Base-by-base conservation (phyloP, 2,113 vertebrate species). In the Pyrgilauda ruficollis region DNA sequence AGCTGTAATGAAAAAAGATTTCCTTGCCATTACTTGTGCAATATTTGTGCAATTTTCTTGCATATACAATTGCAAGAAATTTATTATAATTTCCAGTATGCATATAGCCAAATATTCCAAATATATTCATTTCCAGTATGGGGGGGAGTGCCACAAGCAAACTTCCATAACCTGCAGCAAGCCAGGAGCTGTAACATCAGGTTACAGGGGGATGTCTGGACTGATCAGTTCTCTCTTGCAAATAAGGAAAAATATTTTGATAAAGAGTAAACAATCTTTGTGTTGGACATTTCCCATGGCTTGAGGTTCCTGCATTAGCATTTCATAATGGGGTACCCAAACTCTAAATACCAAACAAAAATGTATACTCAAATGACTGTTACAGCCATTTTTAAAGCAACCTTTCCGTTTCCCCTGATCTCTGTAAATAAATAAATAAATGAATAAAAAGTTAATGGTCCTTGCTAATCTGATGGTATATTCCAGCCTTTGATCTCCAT, bases 401-500 rank as follows among this genome's bases (percentile, higher is more conserved):
- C 2, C 23, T 81, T 88, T 80, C 2, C 33, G 80, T 93, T 87
- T 69, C 24, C 64, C 13, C 27, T 80, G 33, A 43, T 89, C 7
- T 85, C 44, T 76, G 27, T 41, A 73, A 88, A 80, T 43, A 93
- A 91, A 80, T 55, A 82, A 86, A 76, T 28, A 61, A 62, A 49
- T 30, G 1, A 89, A 50, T 68, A 37, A 43, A 69, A 16, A 21
- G 28, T 52, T 68, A 70, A 46, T 47, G 23, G 56, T 72, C 67
- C 53, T 78, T 87, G 47, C 22, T 96, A 96, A 96, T 93, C 83
- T 62, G 33, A 24, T 30, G 47, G 50, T 22, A 26, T 68, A 41
- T 83, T 84, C 69, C 50, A 85, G 49, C 17, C 66, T 96, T 96
- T 97, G 77, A 95, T 95, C 58, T 93, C 69, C 41, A 39, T 27